Evolutionary conservation across 1,140 invertebrate genomes (phyloP), one percentile per base, ranked within the genome.

Genomic region (Callitettix versicolor): DNA sequence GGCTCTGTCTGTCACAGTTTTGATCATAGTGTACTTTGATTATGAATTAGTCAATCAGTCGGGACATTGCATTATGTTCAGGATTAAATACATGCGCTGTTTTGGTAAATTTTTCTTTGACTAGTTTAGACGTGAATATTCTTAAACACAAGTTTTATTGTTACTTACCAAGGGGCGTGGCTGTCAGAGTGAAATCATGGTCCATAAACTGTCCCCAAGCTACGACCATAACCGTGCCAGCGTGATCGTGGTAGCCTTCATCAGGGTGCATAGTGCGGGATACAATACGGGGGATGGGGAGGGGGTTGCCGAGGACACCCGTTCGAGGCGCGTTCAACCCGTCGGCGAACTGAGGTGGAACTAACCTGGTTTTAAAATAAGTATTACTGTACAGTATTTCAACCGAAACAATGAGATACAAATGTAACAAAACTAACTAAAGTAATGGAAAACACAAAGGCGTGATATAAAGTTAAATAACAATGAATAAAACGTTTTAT

Each of bases 301-400:
- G 61, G 6, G 64, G 62, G 30, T 58, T 61, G 2, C 71, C 71
- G 14, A 60, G 63, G 0, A 59, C 51, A 15, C 61, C 60, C 0
- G 59, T 56, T 41, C 68, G 58, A 9, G 69, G 69, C 2, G 58
- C 58, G 36, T 64, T 63, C 70, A 80, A 75, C 84, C 90, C 88
- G 71, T 95, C 91, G 18, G 80, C 79, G 71, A 97, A 98, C 46
- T 80, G 77, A 0, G 91, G 77, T 4, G 81, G 76, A 40, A 95
- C 62, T n/a, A 91, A 72, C 54, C 94, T 78, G 9, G n/a, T n/a
- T n/a, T n/a, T n/a, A n/a, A n/a, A n/a, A n/a, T n/a, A n/a, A n/a
- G n/a, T 38, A 38, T n/a, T 22, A 18, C n/a, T 18, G 15, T 46
- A n/a, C n/a, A n/a, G n/a, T n/a, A n/a, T 46, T 46, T n/a, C 1